Conservation (phyloP, 1,140 invertebrate genomes). For the Dermatophagoides farinae region DNA sequence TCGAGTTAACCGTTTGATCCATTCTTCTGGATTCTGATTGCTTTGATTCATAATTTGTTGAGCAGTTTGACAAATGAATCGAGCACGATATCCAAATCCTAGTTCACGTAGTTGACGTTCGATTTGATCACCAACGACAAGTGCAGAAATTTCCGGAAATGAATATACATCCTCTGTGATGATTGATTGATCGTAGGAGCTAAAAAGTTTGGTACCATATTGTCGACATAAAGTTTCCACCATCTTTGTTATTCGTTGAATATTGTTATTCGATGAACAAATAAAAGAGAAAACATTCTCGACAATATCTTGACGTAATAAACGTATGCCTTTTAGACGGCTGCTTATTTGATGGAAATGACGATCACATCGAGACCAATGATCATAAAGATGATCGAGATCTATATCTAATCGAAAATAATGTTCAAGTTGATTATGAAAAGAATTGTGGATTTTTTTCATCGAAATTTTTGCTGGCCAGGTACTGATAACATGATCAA, state of each 20-base stretch:
- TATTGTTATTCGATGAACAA: conserved; percentile 93
- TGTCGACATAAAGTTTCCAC: conserved; percentile 64
- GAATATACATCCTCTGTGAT: conserved; percentile 36
- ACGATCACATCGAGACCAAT: conserved; percentile 50
- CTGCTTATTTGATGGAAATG: conserved; percentile 45
- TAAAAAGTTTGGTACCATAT: conserved; percentile 55
- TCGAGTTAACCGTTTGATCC: conserved; percentile 45
- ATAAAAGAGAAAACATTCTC: conserved; percentile 92
- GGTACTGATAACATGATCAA: not conserved
- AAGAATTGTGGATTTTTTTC: not conserved
- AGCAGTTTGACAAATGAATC: conserved; percentile 55
- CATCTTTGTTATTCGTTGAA: conserved; percentile 69
- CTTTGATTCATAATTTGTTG: conserved; percentile 41
- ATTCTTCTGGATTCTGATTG: conserved; percentile 31
- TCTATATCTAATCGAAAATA: conserved; percentile 35
- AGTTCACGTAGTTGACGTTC: conserved; percentile 48
- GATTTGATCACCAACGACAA: conserved; percentile 35
- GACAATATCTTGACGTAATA: conserved; percentile 70
- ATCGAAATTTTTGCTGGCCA: not conserved
- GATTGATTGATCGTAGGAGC: conserved; percentile 26
- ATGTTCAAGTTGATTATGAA: conserved; percentile 22
- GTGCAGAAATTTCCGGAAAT: conserved; percentile 51
- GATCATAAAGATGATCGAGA: conserved; percentile 41
- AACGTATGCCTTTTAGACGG: conserved; percentile 58
- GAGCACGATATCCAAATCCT: conserved; percentile 79